Conservation (phyloP, 2,113 vertebrate species). For the Caranx melampygus region DNA sequence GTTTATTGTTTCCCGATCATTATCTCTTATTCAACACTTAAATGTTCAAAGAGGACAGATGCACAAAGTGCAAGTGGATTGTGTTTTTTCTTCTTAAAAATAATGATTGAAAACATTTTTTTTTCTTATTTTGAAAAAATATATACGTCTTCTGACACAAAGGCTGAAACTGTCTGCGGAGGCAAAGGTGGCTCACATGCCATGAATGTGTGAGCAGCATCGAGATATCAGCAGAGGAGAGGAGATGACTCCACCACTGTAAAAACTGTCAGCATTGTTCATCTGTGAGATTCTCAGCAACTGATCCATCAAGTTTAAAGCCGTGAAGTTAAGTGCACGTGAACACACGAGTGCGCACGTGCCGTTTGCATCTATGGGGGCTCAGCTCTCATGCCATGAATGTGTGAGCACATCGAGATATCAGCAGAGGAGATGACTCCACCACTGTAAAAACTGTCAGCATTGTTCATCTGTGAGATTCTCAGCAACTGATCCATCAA, state of each 20-base stretch:
- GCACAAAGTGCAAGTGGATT: not conserved
- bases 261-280: not conserved
- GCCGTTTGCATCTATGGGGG: conserved; percentile 56
- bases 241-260: too few species aligned
- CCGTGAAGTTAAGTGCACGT: conserved; percentile 9
- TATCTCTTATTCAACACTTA: not conserved
- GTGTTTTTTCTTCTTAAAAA: not conserved
- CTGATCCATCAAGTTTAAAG: conserved; percentile 36
- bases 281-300: conserved; percentile 7
- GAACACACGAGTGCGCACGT: conserved; percentile 20
- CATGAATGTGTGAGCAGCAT: too few species aligned
- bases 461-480: conserved; percentile 1
- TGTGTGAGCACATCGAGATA: too few species aligned
- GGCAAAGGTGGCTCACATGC: conserved; percentile 47
- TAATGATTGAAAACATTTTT: not conserved
- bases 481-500: conserved; percentile 18
- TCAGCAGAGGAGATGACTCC: too few species aligned
- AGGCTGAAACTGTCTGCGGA: not conserved
- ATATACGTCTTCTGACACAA: not conserved
- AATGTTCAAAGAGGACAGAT: not conserved
- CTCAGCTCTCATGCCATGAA: conserved; percentile 51
- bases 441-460: not conserved
- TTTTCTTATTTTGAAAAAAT: not conserved
- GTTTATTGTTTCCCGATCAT: conserved; percentile 21
- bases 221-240: too few species aligned